Evolutionary conservation across 2,797 vertebrate species (phyloP).

Genomic region (Taeniopygia guttata): DNA sequence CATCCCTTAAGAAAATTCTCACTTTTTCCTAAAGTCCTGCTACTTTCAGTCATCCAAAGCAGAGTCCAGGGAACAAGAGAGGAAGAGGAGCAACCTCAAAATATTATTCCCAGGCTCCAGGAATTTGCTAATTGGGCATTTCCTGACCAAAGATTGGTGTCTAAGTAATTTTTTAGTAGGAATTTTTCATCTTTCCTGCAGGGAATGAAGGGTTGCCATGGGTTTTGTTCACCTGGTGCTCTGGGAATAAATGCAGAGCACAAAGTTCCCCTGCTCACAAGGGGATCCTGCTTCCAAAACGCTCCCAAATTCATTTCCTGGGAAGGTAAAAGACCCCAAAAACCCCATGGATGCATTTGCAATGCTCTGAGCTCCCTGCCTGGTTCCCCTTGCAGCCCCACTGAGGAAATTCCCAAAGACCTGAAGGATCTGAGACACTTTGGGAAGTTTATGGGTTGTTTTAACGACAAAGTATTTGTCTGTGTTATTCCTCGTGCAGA

Average conservation of each 20-base stretch:
- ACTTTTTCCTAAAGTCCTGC: background rate
- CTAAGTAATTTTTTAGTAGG: background rate
- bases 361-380: background rate
- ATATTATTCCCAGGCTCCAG: too few species aligned
- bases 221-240: background rate
- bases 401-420: background rate
- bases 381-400: background rate
- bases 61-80: background rate
- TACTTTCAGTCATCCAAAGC: background rate
- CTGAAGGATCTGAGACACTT: background rate
- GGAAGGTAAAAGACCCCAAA: background rate
- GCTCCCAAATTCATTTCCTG: accelerated
- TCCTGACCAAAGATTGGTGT: background rate
- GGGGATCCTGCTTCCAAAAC: background rate
- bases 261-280: accelerated
- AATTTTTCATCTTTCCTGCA: background rate
- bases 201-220: background rate
- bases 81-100: background rate
- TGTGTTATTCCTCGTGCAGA: background rate
- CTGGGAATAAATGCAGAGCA: background rate
- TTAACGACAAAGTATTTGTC: background rate
- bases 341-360: background rate
- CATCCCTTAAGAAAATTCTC: background rate
- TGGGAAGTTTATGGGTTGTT: background rate
- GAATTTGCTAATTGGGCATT: background rate